Evolutionary conservation across 2,888 invertebrate genomes (phyloP), one percentile per base, ranked within the genome.

Genomic region (Hipparchia semele): DNA sequence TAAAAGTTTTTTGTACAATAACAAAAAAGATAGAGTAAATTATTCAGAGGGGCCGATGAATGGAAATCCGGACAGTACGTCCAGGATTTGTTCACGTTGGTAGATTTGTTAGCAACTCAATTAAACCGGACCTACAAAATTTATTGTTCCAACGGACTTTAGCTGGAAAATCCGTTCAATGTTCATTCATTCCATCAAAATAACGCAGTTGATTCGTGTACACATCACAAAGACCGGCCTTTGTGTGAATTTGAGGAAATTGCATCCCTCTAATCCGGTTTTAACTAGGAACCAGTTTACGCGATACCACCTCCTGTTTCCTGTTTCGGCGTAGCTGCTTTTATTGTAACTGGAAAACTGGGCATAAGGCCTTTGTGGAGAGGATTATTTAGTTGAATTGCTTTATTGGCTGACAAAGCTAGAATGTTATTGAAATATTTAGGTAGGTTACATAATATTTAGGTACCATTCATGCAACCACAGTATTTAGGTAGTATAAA

Each of bases 181-280:
- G 72, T 70, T 71, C 71, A 73, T 74, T 72, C 78, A 75, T 75
- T 78, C 78, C 78, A 78, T 83, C 82, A 82, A 84, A 87, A 87
- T 83, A 82, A 80, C 79, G 76, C 77, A 86, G 87, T 88, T 88
- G 88, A 86, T 84, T 86, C 81, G 83, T 79, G 82, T 86, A 86
- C 73, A 76, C 78, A 78, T 82, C 80, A 87, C 87, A 87, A 87
- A 85, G 82, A 83, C 82, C 75, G 71, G 81, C 80, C 83, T 84
- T 83, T 85, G 83, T 82, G 76, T 82, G 82, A 64, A 64, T 80
- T 82, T 80, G 82, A 85, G 89, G 88, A 89, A 91, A 90, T 90
- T 88, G 87, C 88, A 89, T 89, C 85, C 84, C 84, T 79, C 81
- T 80, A 90, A 89, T 86, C 83, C 82, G 80, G 86, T 88, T 87